Percentiles rank a stretch among this genome's conserved stretches.
Conservation (phyloP, 2,888 invertebrate genomes). For the Agriotes lineatus region DNA sequence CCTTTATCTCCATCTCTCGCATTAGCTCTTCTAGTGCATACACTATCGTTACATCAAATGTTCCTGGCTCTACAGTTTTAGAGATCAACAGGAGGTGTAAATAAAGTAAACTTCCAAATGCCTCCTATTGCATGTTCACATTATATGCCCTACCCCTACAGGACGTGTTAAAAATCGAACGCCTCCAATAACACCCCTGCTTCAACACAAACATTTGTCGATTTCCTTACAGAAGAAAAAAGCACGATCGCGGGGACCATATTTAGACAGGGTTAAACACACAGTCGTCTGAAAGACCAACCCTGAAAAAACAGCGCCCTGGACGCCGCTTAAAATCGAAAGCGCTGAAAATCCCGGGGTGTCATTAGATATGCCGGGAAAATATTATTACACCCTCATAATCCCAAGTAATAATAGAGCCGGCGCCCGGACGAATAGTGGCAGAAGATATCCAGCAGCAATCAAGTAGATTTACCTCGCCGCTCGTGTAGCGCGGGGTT, state of each 20-base stretch:
- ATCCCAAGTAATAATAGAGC: slow-evolving; percentile 13
- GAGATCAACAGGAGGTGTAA: too few relatives aligned
- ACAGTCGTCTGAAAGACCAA: not conserved
- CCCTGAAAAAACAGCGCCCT: not conserved
- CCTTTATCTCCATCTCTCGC: too few relatives aligned
- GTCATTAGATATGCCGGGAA: slow-evolving; percentile 15
- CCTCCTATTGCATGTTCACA: too few relatives aligned
- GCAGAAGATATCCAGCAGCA: slow-evolving; percentile 4
- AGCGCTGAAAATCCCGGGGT: not conserved
- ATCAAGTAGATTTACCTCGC: slow-evolving; percentile 11
- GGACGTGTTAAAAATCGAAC: not conserved
- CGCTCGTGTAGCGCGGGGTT: not conserved
- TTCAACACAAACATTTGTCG: slow-evolving; percentile 1
- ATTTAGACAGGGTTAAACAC: not conserved
- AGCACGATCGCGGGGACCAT: not conserved
- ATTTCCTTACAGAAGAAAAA: not conserved
- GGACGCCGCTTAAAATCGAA: not conserved
- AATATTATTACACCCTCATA: slow-evolving; percentile 10
- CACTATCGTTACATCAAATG: too few relatives aligned
- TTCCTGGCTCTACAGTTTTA: too few relatives aligned
- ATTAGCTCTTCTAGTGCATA: too few relatives aligned
- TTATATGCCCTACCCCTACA: too few relatives aligned
- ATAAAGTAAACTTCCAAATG: too few relatives aligned
- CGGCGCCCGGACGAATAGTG: not conserved
- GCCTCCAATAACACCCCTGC: not conserved